Evolutionary conservation across 2,797 vertebrate species (phyloP).

Genomic region (Mormyrops attenuatus): DNA sequence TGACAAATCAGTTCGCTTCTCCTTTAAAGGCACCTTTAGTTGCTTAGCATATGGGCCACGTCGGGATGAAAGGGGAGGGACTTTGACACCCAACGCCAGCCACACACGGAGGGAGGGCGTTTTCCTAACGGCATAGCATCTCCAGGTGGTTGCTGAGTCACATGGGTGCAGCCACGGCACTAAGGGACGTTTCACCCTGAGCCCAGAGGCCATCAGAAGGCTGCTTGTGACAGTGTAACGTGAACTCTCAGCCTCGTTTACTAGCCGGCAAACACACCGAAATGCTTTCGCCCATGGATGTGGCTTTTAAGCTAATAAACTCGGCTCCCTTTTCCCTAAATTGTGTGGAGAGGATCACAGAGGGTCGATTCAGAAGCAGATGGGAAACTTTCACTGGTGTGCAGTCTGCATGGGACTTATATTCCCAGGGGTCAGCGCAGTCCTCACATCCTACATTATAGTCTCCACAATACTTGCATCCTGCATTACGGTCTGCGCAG

Average conservation of each 20-base stretch:
- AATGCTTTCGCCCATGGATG: not conserved
- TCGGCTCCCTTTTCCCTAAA: not conserved
- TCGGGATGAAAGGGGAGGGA: not conserved
- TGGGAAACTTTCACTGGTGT: not conserved
- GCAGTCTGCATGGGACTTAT: not conserved
- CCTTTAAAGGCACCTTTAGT: conserved; percentile 39
- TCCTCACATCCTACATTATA: not conserved
- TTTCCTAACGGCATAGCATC: not conserved
- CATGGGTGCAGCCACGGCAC: not conserved
- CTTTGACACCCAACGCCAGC: not conserved
- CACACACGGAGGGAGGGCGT: not conserved
- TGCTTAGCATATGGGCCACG: conserved; percentile 23
- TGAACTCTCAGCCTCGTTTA: not conserved
- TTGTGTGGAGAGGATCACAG: not conserved
- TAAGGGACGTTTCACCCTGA: not conserved
- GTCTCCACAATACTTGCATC: too few species aligned
- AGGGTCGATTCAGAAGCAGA: not conserved
- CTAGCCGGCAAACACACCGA: not conserved
- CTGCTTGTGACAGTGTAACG: not conserved
- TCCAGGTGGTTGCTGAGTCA: not conserved
- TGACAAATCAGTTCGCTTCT: conserved; percentile 52
- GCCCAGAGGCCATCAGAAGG: not conserved
- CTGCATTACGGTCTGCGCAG: not conserved
- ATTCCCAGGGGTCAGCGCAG: not conserved
- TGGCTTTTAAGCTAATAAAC: not conserved